A percentile compares a stretch with the other conserved stretches of the same genome.
phyloP scores from a whole-genome alignment of 2,113 vertebrate species.

The Notarius quadriscutis region DNA sequence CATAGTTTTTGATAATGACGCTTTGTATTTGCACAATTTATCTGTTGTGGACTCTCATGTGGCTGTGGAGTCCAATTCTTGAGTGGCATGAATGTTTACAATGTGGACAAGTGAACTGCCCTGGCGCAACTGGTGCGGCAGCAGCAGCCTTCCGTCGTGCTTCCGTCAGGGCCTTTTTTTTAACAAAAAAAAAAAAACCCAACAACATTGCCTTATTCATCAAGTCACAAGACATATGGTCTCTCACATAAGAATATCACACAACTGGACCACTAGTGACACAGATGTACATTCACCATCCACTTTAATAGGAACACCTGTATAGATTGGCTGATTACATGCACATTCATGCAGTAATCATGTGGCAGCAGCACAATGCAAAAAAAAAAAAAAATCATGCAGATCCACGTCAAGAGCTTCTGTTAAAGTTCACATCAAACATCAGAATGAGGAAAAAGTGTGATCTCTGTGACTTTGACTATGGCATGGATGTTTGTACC shows the following conservation, averaged over 20 bases:
- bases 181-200: too few relatives aligned
- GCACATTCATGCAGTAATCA: neutral
- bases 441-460: neutral
- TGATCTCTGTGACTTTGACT: neutral
- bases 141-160: too few relatives aligned
- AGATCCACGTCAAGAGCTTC: neutral
- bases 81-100: too few relatives aligned
- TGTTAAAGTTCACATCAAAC: neutral
- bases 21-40: too few relatives aligned
- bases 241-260: neutral
- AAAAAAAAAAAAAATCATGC: neutral
- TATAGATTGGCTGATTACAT: neutral
- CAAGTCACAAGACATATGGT: slow-evolving; percentile 23
- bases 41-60: too few relatives aligned
- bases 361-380: neutral
- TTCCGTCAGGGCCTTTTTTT: too few relatives aligned
- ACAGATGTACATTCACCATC: neutral
- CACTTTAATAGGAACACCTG: neutral
- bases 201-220: slow-evolving; percentile 6
- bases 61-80: too few relatives aligned
- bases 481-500: neutral
- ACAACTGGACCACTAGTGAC: neutral
- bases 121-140: too few relatives aligned
- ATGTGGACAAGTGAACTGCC: too few relatives aligned
- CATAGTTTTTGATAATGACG: too few relatives aligned